Evolutionary conservation across 1,140 invertebrate species (phyloP), one percentile per base, ranked within the genome.

Genomic region (Drosophila ananassae): DNA sequence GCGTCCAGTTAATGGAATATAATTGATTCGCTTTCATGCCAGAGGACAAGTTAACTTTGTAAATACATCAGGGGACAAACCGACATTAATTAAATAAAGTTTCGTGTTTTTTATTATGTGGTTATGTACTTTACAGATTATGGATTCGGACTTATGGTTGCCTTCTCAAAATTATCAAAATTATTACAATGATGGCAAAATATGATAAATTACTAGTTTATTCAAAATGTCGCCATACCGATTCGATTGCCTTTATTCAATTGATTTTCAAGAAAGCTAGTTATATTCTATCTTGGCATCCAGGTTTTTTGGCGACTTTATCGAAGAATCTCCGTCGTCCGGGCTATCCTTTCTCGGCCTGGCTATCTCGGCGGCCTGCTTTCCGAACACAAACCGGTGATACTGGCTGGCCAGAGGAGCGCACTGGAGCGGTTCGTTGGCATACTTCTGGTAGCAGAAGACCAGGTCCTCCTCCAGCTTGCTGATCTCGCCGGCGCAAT

Each of bases 321-420:
- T 28, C 5, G 25, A 28, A 17, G 22, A 6, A 30, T 30, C 17
- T 54, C 17, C n/a, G 21, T 12, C 12, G 52, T 10, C 3, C 46
- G 44, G 1, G 7, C 28, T 7, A 6, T 25, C 2, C 10, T 50
- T 50, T 12, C 10, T 37, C 2, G 41, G 13, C 10, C 60, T 71
- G 0, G 50, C 41, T 24, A 75, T 64, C 8, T 63, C 54, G 7
- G 22, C 52, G n/a, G 69, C 50, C n/a, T 85, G 82, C 4, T 55
- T 87, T 6, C 54, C 50, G 10, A 87, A 82, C 6, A 87, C 63
- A 44, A 68, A 87, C 1, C 21, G 32, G 17, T 89, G 83, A 37
- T 79, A 87, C n/a, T 69, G 62, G 12, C 52, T 79, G 5, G 79
- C 78, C 48, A 87, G 47, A 9, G n/a, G 24, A 13, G 83, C 75